Percentiles rank a stretch among this genome's conserved stretches.
These are phyloP conservation scores for Lamellibrachia satsuma DNA, from an alignment of 2,888 invertebrate species.

Conservation along the genomic window DNA sequence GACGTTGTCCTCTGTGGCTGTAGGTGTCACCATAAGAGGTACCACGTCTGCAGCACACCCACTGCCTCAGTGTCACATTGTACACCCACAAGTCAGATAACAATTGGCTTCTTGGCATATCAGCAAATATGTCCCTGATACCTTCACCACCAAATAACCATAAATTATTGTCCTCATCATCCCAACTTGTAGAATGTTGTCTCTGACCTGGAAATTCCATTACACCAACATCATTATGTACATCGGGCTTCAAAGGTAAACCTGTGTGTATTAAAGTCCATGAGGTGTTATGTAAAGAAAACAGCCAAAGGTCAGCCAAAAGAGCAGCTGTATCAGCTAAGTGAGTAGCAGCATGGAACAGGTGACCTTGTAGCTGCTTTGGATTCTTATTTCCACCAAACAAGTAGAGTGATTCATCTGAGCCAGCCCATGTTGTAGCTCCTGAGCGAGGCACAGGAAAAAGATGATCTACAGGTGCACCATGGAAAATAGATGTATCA, in stretches of 20 bases:
- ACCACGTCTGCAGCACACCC: not conserved
- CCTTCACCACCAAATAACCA: not conserved
- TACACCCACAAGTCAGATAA: conserved; percentile 6
- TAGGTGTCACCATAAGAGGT: not conserved
- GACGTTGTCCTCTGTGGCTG: not conserved
- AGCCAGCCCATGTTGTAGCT: not conserved
- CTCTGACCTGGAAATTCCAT: not conserved
- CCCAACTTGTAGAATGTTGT: not conserved
- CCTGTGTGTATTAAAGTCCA: not conserved
- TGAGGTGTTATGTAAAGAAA: not conserved
- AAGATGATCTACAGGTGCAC: not conserved
- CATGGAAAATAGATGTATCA: not conserved
- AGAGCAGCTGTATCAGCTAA: not conserved
- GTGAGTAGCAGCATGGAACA: not conserved
- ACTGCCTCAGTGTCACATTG: not conserved
- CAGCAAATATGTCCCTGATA: not conserved
- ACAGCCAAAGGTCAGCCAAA: not conserved
- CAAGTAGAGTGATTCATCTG: not conserved
- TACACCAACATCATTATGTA: not conserved
- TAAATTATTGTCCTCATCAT: not conserved
- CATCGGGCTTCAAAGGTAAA: not conserved
- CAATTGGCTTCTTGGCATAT: not conserved
- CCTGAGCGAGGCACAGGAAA: not conserved
- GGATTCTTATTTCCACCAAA: not conserved
- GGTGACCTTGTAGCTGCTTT: not conserved